Percentiles rank a stretch among this genome's conserved stretches.
Evolutionary conservation across 2,113 vertebrate species (phyloP).

Genomic region (Cyprinus carpio): DNA sequence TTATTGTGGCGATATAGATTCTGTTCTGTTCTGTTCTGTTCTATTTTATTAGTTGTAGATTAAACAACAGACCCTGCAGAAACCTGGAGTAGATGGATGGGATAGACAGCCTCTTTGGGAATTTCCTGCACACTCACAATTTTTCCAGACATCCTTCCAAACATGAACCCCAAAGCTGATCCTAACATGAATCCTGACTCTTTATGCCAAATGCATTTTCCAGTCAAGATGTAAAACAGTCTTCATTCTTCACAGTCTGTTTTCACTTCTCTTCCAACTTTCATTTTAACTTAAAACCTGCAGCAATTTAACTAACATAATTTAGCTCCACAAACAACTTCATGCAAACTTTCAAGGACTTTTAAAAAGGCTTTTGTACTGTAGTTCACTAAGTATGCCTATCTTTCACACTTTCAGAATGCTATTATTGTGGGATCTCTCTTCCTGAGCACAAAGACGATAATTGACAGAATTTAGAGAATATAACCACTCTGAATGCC

Average conservation of each 20-base stretch:
- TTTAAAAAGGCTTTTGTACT: neutral
- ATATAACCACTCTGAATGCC: neutral
- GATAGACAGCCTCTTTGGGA: slow-evolving; percentile 55
- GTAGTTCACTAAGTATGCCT: neutral
- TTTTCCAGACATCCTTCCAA: slow-evolving; percentile 59
- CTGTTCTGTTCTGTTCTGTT: neutral
- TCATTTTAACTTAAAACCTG: neutral
- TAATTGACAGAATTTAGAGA: neutral
- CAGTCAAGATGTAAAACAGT: slow-evolving; percentile 54
- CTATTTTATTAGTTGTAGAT: neutral
- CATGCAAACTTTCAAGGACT: neutral
- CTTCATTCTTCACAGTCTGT: slow-evolving; percentile 27
- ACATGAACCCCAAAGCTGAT: slow-evolving; percentile 50
- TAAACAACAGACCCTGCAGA: neutral
- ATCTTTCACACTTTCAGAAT: neutral
- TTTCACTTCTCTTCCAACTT: neutral
- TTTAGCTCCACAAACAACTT: slow-evolving; percentile 1
- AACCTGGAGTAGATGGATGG: neutral
- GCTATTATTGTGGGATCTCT: neutral
- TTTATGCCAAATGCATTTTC: slow-evolving; percentile 62
- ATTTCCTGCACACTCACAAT: slow-evolving; percentile 45
- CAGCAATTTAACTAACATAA: neutral
- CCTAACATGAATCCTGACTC: slow-evolving; percentile 46
- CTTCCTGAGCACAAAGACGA: neutral
- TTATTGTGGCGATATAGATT: neutral